phyloP scores from a whole-genome alignment of 30 jellyfish, hydroid and myxozoan genomes.

The Haliclystus octoradiatus region DNA sequence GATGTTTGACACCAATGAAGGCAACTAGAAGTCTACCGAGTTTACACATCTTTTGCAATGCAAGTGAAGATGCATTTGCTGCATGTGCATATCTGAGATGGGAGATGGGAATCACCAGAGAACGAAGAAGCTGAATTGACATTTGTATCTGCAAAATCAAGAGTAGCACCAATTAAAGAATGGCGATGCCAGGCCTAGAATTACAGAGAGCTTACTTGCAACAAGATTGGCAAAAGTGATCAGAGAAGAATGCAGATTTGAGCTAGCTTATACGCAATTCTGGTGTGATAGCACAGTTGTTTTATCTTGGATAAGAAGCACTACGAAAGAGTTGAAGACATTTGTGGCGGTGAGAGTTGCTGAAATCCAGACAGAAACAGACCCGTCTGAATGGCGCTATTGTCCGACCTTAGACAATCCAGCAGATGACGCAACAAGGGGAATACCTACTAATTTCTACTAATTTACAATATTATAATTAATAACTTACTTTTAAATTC shows the following conservation, averaged over 20 bases:
- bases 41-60: no score
- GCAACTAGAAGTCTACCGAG: no score
- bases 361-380: conserved; percentile 13
- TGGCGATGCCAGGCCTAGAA: conserved; percentile 24
- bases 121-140: conserved; percentile 27
- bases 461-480: no score
- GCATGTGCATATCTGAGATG: no score
- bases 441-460: conserved; percentile 8
- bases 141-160: conserved; percentile 29
- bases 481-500: no score
- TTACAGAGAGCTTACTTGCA: conserved; percentile 53
- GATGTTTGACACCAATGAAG: no score
- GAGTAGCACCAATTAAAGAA: conserved; percentile 53
- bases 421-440: conserved; percentile 38
- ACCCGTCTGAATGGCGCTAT: conserved; percentile 26
- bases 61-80: no score
- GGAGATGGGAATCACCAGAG: no score
- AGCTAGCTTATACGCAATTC: no score
- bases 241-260: conserved; percentile 32
- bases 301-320: conserved; percentile 38
- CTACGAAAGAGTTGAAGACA: conserved; percentile 31
- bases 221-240: conserved; percentile 26
- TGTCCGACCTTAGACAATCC: conserved; percentile 25
- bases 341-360: conserved; percentile 40
- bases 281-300: no score